Evolutionary conservation across 2,797 vertebrate genomes (phyloP).

Genomic region (Emydoidea blandingii): DNA sequence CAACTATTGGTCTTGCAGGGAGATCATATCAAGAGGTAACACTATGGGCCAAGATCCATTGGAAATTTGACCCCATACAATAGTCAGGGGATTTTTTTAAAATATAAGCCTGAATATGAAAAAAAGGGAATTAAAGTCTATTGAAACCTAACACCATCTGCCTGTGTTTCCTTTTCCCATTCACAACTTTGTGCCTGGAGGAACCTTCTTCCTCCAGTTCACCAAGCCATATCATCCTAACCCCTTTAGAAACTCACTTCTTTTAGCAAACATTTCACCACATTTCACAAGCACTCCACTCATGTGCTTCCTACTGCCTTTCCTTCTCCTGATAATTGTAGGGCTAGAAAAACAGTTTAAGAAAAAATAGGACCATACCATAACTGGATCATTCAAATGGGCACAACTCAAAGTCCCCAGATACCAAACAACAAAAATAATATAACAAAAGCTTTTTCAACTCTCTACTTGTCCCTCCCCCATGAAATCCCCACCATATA

Average conservation of each 20-base stretch:
- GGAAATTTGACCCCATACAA: not conserved
- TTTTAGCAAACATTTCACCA: not conserved
- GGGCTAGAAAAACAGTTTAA: not conserved
- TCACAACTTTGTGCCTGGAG: not conserved
- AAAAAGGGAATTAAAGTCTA: not conserved
- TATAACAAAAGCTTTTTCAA: slow-evolving; percentile 28
- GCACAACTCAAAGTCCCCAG: slow-evolving; percentile 18
- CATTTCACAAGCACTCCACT: not conserved
- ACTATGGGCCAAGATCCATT: not conserved
- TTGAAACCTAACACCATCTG: not conserved
- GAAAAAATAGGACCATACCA: not conserved
- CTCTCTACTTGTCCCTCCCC: not conserved
- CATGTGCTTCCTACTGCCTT: not conserved
- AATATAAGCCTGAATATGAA: not conserved
- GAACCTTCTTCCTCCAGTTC: not conserved
- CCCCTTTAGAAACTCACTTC: not conserved
- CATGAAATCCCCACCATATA: not conserved
- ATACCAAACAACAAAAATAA: slow-evolving; percentile 1
- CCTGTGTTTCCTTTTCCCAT: not conserved
- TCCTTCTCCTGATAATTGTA: not conserved
- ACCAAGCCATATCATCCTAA: not conserved
- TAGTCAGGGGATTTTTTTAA: not conserved
- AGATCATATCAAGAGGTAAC: not conserved
- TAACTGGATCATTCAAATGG: slow-evolving; percentile 14
- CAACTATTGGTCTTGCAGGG: not conserved